Evolutionary conservation across 2,113 vertebrate genomes (phyloP), one percentile per base, ranked within the genome.

Genomic region (Mobula hypostoma): DNA sequence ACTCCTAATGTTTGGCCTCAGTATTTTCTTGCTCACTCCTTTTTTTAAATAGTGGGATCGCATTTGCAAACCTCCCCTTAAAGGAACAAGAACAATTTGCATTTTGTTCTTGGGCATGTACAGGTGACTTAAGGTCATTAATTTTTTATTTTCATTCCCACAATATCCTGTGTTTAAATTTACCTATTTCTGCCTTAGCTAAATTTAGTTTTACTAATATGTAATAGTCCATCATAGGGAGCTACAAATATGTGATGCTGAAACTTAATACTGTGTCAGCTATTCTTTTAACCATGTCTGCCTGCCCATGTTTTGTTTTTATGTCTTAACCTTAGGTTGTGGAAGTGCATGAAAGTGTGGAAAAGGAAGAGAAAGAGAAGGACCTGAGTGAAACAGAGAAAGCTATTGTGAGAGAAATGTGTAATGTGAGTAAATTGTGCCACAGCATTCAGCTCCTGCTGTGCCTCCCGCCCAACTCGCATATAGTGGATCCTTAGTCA

Each of bases 341-440:
- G 95, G 95, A 95, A 96, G 95, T 95, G 96, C 94, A 96, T 95
- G 95, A 96, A 96, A 95, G 95, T 94, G 82, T 82, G 95, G 95
- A 95, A 95, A 95, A 94, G 94, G 94, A 94, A 80, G 96, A 97
- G 95, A 95, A 96, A 95, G 95, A 95, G 72, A 94, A 94, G 94
- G 95, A 94, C 95, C 95, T 96, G 95, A 95, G 95, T 95, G 95
- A 95, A 95, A 95, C 95, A 96, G 95, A 95, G 95, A 95, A 95
- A 95, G 94, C 94, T 95, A 94, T 95, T 95, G 94, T 95, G 96
- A 95, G 95, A 95, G 95, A 96, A 94, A 95, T 95, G 95, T 95
- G 95, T 94, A 95, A 94, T 95, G 83, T 95, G 63, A 95, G 95
- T 95, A 93, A 93, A 74, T 56, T 93, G 91, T 93, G 91, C 70